These are phyloP conservation scores for Bombus sylvicola DNA, from an alignment of 1,140 invertebrate species.

Conservation along the genomic window DNA sequence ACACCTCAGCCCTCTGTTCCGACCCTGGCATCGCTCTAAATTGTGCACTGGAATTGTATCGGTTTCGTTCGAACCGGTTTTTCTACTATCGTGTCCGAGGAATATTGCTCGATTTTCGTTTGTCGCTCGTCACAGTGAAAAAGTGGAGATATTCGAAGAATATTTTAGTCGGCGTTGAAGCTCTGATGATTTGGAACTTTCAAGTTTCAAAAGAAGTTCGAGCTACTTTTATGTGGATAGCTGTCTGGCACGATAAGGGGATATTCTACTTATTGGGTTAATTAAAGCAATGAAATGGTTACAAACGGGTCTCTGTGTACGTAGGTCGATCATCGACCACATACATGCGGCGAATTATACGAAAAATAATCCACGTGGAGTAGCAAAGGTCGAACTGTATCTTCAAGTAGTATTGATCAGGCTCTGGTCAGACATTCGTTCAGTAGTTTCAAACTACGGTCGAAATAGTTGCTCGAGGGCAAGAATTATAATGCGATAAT, in stretches of 20 bases:
- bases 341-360: background rate
- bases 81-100: background rate
- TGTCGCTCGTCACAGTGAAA: background rate
- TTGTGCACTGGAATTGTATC: conserved; percentile 35
- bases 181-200: background rate
- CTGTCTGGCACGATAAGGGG: background rate
- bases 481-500: background rate
- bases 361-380: background rate
- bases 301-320: background rate
- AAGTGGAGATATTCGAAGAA: background rate
- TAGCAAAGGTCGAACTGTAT: no score
- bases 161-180: background rate
- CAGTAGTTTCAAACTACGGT: background rate
- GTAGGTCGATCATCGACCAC: background rate
- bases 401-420: background rate
- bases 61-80: background rate
- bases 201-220: background rate
- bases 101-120: background rate
- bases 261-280: background rate
- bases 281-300: background rate
- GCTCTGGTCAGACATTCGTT: background rate
- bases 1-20: background rate
- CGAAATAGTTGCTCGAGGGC: background rate
- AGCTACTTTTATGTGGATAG: no score
- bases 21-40: background rate